A percentile compares a stretch with the other conserved stretches of the same genome.
These are phyloP conservation scores for Drosophila kokeensis DNA, from an alignment of 2,888 invertebrate species.

Conservation along the genomic window DNA sequence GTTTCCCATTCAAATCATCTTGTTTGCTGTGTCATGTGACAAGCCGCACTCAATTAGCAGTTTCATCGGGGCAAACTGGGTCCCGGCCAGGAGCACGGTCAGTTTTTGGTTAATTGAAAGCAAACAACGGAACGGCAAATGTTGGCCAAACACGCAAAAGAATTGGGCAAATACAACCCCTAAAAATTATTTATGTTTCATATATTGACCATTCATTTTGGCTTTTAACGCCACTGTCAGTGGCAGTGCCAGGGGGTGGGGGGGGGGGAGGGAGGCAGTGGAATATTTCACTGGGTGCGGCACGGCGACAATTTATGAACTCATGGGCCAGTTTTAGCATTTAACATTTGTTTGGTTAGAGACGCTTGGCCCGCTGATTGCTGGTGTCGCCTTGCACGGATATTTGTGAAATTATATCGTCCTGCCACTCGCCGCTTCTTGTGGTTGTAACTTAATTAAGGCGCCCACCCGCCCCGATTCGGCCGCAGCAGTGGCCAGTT, in stretches of 20 bases:
- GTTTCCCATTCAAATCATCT: conserved; percentile 40
- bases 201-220: conserved; percentile 80
- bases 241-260: neutral
- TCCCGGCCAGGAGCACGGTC: conserved; percentile 44
- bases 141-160: conserved; percentile 74
- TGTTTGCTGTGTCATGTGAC: conserved; percentile 54
- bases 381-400: conserved; percentile 79
- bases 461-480: conserved; percentile 31
- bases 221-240: conserved; percentile 68
- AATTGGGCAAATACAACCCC: conserved; percentile 65
- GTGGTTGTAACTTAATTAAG: conserved; percentile 75
- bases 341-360: conserved; percentile 72
- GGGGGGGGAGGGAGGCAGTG: neutral
- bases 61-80: conserved; percentile 14
- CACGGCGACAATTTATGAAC: conserved; percentile 73
- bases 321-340: conserved; percentile 64
- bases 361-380: conserved; percentile 61
- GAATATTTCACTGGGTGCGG: conserved; percentile 58
- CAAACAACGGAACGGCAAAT: conserved; percentile 72
- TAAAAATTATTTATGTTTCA: conserved; percentile 77
- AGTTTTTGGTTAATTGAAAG: conserved; percentile 80
- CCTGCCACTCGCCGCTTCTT: conserved; percentile 27
- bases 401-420: conserved; percentile 78
- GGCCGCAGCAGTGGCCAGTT: conserved; percentile 28
- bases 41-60: conserved; percentile 67